phyloP scores from a whole-genome alignment of 2,797 vertebrate species.

The Amazona ochrocephala region DNA sequence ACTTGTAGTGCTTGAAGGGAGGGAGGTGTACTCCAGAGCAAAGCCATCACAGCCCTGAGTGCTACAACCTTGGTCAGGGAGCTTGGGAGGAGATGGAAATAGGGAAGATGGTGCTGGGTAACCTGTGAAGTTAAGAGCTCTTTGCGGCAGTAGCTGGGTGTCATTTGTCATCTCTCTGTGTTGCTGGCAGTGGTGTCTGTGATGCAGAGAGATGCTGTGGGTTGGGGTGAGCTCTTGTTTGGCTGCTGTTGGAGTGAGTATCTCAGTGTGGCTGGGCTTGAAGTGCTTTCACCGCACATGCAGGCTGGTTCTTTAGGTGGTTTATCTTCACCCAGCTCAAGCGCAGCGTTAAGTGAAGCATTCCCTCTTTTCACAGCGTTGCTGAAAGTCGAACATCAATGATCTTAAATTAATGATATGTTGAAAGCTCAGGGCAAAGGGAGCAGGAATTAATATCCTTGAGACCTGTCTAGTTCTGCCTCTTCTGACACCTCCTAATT shows the following conservation, averaged over 20 bases:
- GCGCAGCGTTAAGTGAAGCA: background rate
- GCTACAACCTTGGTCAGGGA: background rate
- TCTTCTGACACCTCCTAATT: constrained; percentile 62
- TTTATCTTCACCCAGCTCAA: background rate
- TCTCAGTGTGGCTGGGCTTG: background rate
- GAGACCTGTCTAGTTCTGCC: constrained; percentile 52
- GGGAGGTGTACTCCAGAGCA: background rate
- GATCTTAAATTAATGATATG: constrained; percentile 25
- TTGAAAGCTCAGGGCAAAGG: constrained; percentile 50
- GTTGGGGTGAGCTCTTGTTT: no score
- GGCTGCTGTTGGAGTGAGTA: background rate
- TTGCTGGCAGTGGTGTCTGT: background rate
- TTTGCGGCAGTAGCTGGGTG: background rate
- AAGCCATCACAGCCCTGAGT: background rate
- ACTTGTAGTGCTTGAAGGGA: rapidly evolving
- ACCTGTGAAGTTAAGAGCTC: background rate
- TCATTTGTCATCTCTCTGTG: rapidly evolving
- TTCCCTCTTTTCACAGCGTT: background rate
- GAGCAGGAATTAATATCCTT: constrained; percentile 61
- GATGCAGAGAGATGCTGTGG: background rate
- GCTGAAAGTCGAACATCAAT: background rate
- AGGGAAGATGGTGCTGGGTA: background rate
- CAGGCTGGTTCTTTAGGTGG: background rate
- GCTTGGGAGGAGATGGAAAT: background rate
- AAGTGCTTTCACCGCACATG: background rate